Percentiles rank a stretch among this genome's conserved stretches.
phyloP scores from a whole-genome alignment of 1,140 invertebrate genomes.

The Teleogryllus occipitalis region DNA sequence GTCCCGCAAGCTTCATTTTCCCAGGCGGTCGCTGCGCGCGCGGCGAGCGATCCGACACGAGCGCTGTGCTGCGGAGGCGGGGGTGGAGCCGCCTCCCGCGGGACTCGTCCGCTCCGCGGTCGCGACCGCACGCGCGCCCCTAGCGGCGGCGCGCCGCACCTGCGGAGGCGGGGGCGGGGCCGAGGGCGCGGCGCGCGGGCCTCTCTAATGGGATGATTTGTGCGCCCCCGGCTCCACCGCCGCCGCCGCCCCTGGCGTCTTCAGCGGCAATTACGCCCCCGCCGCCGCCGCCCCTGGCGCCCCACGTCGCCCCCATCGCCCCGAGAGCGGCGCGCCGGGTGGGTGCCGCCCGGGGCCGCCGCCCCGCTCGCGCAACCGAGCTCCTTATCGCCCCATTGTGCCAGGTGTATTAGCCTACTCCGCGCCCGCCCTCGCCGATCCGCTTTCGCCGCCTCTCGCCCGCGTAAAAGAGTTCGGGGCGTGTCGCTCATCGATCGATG shows the following conservation, averaged over 20 bases:
- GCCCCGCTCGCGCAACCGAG: neutral
- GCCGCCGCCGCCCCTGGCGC: too few relatives aligned
- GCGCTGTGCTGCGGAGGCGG: too few relatives aligned
- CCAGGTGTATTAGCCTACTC: neutral
- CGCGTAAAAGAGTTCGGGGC: neutral
- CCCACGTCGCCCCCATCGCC: neutral
- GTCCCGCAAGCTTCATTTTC: too few relatives aligned
- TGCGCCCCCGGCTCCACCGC: neutral
- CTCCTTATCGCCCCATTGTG: neutral
- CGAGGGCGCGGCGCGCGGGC: too few relatives aligned
- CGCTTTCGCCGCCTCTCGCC: too few relatives aligned
- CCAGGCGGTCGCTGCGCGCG: too few relatives aligned
- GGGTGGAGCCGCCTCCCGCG: neutral
- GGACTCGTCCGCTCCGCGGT: neutral
- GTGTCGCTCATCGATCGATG: neutral
- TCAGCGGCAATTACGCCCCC: neutral
- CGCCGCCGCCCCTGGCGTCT: neutral
- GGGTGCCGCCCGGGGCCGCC: too few relatives aligned
- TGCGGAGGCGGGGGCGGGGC: neutral
- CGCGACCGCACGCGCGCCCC: neutral
- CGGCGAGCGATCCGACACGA: too few relatives aligned
- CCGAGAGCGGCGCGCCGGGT: too few relatives aligned
- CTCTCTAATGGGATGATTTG: neutral
- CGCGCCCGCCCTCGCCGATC: too few relatives aligned
- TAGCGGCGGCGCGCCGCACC: too few relatives aligned